Base-by-base conservation (phyloP, 2,888 invertebrate species). In the Orthonychiurus folsomi region DNA sequence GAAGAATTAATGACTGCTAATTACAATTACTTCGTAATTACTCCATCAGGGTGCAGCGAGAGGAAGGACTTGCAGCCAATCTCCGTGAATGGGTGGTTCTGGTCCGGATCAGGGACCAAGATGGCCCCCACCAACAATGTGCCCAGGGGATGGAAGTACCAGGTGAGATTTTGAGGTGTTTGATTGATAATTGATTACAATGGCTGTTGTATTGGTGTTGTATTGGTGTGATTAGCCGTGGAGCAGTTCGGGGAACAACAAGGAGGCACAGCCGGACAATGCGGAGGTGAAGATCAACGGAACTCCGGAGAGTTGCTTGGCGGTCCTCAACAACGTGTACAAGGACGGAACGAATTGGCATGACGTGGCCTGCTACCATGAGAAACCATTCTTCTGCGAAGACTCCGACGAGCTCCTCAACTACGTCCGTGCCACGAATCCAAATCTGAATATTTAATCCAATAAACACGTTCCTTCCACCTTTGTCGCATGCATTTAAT, bases 101-200 rank as follows among this genome's bases (percentile, higher is more conserved):
- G 92, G 92, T 90, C 89, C 3, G 92, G 91, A 69, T 91, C 91
- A 9, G 92, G 92, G 28, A 91, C 88, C 66, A 92, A 92, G 80
- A 89, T 92, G 76, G 91, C 92, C 55, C 85, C 91, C 65, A 92
- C 92, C 61, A 86, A 86, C 37, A 20, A 50, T 27, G 65, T 60
- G 18, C 71, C 71, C 27, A 66, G 64, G 28, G 69, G 69, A 54
- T 71, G 71, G 71, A 50, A 59, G 48, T 69, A 68, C 59, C 69
- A 70, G 63, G 69, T 69, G 53, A 55, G 66, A 9, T 21, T 27
- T 37, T 55, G 57, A 59, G 21, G 25, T 59, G 3, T 21, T n/a
- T 58, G 47, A 48, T 54, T 21, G 25, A 18, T 24, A 21, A 25
- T n/a, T 20, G 2, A 54, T 18, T 18, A 21, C 54, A 37, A 54